Conservation (phyloP, 35 echinoderm and acorn worm genomes). For the Heliocidaris tuberculata region DNA sequence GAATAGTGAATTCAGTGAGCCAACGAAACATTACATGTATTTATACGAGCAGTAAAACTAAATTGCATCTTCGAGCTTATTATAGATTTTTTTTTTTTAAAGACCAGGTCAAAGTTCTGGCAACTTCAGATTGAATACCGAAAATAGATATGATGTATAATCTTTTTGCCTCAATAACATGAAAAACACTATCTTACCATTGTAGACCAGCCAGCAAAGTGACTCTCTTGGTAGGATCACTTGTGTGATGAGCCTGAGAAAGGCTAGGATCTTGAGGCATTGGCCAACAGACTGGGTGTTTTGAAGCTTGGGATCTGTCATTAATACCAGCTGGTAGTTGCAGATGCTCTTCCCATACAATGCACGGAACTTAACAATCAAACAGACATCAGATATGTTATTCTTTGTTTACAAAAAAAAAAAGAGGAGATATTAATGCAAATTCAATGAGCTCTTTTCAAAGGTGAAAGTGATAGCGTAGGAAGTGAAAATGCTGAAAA, state of each 20-base stretch:
- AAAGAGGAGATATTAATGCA: too few species aligned
- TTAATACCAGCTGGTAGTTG: conserved; percentile 94
- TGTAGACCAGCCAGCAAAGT: conserved; percentile 97
- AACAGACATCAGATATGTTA: background rate
- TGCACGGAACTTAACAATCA: conserved; percentile 75
- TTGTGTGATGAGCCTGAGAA: conserved; percentile 95
- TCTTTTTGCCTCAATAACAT: background rate
- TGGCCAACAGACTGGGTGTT: conserved; percentile 95
- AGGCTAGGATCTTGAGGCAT: conserved; percentile 89
- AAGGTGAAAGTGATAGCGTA: too few species aligned
- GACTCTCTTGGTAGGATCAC: conserved; percentile 85
- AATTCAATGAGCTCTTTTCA: too few species aligned
- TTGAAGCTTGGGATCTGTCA: conserved; percentile 90
- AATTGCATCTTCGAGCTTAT: too few species aligned
- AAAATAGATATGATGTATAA: too few species aligned
- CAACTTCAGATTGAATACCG: too few species aligned
- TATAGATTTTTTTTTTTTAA: too few species aligned
- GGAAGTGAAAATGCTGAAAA: too few species aligned
- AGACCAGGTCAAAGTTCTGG: too few species aligned
- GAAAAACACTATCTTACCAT: conserved; percentile 69
- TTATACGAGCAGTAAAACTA: too few species aligned
- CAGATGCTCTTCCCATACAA: conserved; percentile 99
- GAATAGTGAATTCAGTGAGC: too few species aligned
- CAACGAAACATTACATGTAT: too few species aligned
- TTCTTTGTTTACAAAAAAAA: background rate